phyloP scores from a whole-genome alignment of 2,888 invertebrate species.

The Tupiocoris notatus region DNA sequence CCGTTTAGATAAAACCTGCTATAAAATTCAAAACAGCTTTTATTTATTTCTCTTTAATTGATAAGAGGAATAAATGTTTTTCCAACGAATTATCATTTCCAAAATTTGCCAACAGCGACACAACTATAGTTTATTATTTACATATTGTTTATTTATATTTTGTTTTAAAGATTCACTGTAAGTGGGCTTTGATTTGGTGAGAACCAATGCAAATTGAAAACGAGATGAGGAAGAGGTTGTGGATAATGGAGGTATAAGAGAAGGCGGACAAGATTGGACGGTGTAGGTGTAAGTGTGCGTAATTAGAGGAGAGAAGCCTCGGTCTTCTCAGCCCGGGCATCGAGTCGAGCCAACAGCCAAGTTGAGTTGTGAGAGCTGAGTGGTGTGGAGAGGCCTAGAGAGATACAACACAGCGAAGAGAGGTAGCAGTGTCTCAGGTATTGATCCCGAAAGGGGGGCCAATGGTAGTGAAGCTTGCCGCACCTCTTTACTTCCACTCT shows the following conservation, averaged over 20 bases:
- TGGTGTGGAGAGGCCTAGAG: too few relatives aligned
- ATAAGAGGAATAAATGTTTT: too few relatives aligned
- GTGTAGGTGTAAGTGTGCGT: slow-evolving; percentile 44
- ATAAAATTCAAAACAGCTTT: too few relatives aligned
- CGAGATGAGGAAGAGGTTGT: not conserved
- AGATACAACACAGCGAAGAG: slow-evolving; percentile 14
- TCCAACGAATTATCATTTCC: too few relatives aligned
- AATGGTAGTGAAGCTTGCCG: slow-evolving; percentile 20
- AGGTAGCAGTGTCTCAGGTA: slow-evolving; percentile 44
- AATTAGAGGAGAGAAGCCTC: slow-evolving; percentile 36
- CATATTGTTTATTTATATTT: too few relatives aligned
- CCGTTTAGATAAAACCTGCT: too few relatives aligned
- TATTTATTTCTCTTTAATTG: too few relatives aligned
- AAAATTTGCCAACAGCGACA: too few relatives aligned
- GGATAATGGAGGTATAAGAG: not conserved
- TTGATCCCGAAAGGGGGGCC: slow-evolving; percentile 39
- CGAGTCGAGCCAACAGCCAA: not conserved
- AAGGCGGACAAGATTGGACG: slow-evolving; percentile 30
- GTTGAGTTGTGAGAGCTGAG: not conserved
- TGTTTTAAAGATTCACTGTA: too few relatives aligned
- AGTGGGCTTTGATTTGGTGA: too few relatives aligned
- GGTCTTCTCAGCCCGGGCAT: not conserved
- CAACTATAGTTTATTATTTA: too few relatives aligned
- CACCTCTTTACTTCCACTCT: not conserved
- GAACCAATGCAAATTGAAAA: too few relatives aligned